Evolutionary conservation across 2,888 invertebrate genomes (phyloP).

Genomic region (Eupithecia tripunctaria): DNA sequence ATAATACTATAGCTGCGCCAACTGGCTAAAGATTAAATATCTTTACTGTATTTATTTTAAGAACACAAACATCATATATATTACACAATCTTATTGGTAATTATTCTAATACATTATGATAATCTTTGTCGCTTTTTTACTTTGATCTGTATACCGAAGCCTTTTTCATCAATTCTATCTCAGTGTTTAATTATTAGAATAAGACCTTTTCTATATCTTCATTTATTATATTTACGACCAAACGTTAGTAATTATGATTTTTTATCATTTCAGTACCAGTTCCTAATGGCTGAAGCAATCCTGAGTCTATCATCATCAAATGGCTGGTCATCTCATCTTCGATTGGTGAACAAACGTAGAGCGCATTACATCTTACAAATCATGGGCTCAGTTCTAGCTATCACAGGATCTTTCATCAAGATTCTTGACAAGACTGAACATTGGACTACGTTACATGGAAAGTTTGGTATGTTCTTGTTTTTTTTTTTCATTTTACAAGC

Average conservation of each 20-base stretch:
- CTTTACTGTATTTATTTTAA: too few species aligned
- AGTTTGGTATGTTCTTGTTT: constrained; percentile 47
- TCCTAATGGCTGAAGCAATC: constrained; percentile 63
- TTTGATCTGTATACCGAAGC: too few species aligned
- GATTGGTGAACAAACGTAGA: constrained; percentile 52
- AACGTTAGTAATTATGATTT: neutral
- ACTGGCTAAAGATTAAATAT: too few species aligned
- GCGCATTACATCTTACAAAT: constrained; percentile 61
- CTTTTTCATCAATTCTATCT: too few species aligned
- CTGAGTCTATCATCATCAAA: constrained; percentile 55
- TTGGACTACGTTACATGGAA: constrained; percentile 60
- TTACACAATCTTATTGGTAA: too few species aligned
- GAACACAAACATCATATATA: too few species aligned
- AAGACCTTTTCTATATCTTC: too few species aligned
- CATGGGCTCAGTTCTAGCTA: constrained; percentile 56
- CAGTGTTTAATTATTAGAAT: too few species aligned
- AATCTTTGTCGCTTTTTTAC: too few species aligned
- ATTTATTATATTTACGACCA: too few species aligned
- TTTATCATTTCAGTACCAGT: constrained; percentile 55
- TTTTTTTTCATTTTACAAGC: neutral
- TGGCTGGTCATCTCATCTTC: constrained; percentile 57
- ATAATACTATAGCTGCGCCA: too few species aligned
- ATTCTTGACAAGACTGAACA: constrained; percentile 54
- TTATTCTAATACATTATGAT: too few species aligned
- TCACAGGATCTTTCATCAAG: constrained; percentile 56